phyloP scores from a whole-genome alignment of 2,113 vertebrate species.

The Myiagra hebetior region DNA sequence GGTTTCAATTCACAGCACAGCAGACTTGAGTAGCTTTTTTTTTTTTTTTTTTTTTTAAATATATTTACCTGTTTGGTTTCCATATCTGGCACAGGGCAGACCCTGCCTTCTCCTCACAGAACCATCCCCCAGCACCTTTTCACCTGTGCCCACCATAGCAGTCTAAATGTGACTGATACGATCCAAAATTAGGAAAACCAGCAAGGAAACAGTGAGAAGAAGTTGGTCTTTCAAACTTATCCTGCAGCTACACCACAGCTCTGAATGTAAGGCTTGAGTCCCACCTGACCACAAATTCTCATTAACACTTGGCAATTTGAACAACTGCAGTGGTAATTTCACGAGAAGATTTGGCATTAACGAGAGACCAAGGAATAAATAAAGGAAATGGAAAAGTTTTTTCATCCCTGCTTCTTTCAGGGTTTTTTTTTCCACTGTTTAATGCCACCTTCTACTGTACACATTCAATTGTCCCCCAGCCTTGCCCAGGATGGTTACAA shows the following conservation, averaged over 20 bases:
- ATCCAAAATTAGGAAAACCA: neutral
- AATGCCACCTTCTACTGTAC: neutral
- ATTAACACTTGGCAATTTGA: neutral
- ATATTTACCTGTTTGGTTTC: neutral
- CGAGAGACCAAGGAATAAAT: neutral
- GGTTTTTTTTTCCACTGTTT: neutral
- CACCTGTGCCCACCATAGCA: neutral
- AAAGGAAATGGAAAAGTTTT: neutral
- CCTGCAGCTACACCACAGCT: neutral
- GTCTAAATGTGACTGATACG: neutral
- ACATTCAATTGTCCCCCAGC: neutral
- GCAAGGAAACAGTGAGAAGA: neutral
- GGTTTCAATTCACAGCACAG: neutral
- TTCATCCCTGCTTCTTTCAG: neutral
- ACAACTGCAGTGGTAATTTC: neutral
- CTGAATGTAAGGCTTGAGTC: neutral
- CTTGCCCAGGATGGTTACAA: neutral
- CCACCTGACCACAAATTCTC: neutral
- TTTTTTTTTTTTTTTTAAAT: neutral
- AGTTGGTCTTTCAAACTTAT: neutral
- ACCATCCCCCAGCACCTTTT: neutral
- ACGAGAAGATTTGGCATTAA: neutral
- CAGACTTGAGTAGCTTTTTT: neutral
- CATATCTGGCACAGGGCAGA: neutral
- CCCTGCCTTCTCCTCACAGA: neutral